phyloP scores from a whole-genome alignment of 2,797 vertebrate genomes.

The Dicrostonyx torquatus region DNA sequence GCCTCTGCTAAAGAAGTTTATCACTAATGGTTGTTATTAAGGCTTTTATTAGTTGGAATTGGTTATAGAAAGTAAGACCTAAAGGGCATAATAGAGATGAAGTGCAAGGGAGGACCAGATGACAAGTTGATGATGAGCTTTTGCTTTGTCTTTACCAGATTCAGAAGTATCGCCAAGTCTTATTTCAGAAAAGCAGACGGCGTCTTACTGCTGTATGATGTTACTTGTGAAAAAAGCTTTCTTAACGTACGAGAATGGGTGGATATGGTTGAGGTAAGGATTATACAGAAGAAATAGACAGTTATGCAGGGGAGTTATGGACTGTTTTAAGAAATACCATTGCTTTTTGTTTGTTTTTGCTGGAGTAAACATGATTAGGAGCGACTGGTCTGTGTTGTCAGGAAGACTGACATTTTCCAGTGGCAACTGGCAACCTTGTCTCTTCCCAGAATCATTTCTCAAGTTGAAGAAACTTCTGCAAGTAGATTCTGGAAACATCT shows the following conservation, averaged over 20 bases:
- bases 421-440: neutral
- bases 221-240: slow-evolving; percentile 96
- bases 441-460: neutral
- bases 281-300: neutral
- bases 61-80: neutral
- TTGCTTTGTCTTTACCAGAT: slow-evolving; percentile 85
- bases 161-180: slow-evolving; percentile 98
- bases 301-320: neutral
- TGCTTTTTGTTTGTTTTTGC: neutral
- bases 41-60: neutral
- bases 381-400: neutral
- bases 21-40: neutral
- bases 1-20: neutral
- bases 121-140: neutral
- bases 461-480: neutral
- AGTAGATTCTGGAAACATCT: neutral
- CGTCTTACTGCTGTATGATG: slow-evolving; percentile 95
- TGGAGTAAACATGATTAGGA: neutral
- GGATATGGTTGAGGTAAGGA: slow-evolving; percentile 94
- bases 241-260: slow-evolving; percentile 97
- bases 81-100: neutral
- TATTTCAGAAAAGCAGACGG: slow-evolving; percentile 97
- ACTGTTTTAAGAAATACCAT: neutral
- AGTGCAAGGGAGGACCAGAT: neutral
- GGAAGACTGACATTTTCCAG: neutral